Evolutionary conservation across 2,888 invertebrate species (phyloP), one percentile per base, ranked within the genome.

Genomic region (Conistra vaccinii): DNA sequence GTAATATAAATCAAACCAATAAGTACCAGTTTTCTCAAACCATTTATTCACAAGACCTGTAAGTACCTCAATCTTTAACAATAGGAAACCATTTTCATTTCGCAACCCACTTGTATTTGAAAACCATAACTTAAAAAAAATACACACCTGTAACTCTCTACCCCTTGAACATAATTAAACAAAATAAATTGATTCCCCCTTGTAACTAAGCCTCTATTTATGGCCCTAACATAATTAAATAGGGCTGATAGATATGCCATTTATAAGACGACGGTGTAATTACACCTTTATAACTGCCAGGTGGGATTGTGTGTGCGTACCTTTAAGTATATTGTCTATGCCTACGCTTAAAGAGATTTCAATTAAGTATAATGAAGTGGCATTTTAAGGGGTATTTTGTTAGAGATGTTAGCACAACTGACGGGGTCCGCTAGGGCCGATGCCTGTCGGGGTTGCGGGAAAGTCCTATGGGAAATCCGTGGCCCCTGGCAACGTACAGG

Each of bases 131-230:
- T 71, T 32, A 0, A 20, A 71, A 55, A 69, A 70, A 45, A n/a
- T 5, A 12, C 70, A 12, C 55, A 71, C 72, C 71, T 45, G n/a
- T 9, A 71, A 42, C 42, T 20, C 1, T 6, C 2, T 2, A 35
- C 45, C 45, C 72, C 23, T 45, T 7, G 9, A 57, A 57, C 73
- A 45, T 72, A 57, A 72, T 81, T 78, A 83, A 66, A 73, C 83
- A 73, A 73, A 81, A 81, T 81, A 81, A 81, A 83, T 81, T 78
- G 81, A 81, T 81, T 78, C 68, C 55, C 83, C 78, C 83, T 35
- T 29, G n/a, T 35, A 17, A 5, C 45, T 58, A 62, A 69, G 81
- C 26, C 55, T 55, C 12, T 78, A 57, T 57, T 73, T 81, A 81
- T 45, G 62, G 0, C 3, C 3, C 17, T 51, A n/a, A 68, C 48